A percentile compares a stretch with the other conserved stretches of the same genome.
These are phyloP conservation scores for Odontamblyopus lacepedii DNA, from an alignment of 2,797 vertebrate genomes.

Conservation along the genomic window DNA sequence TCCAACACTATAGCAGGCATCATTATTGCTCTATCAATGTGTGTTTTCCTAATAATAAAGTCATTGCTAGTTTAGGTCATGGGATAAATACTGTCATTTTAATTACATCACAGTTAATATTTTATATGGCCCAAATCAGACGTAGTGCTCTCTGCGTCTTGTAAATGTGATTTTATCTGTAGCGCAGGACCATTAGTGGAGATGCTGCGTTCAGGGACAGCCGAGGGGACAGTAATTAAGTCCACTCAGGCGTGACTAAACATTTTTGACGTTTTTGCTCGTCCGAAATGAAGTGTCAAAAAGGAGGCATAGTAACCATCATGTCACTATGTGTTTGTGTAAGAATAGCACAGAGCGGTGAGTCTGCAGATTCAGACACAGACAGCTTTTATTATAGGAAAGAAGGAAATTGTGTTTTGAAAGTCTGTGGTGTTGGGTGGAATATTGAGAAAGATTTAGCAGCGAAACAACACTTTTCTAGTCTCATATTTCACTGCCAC, in stretches of 20 bases:
- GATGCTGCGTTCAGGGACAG: constrained; percentile 85
- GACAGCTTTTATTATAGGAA: constrained; percentile 48
- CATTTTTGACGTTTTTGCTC: constrained; percentile 98
- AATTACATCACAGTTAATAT: constrained; percentile 96
- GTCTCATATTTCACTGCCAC: not conserved
- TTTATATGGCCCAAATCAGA: constrained; percentile 97
- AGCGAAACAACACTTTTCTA: not conserved
- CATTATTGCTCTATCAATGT: constrained; percentile 28
- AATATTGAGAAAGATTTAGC: constrained; percentile 26
- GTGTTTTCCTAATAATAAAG: constrained; percentile 48
- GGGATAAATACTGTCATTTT: constrained; percentile 85
- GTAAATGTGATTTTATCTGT: constrained; percentile 98
- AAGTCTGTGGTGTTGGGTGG: constrained; percentile 22
- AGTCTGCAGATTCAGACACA: constrained; percentile 62
- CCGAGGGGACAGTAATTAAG: constrained; percentile 96
- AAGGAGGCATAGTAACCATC: constrained; percentile 90
- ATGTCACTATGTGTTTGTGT: constrained; percentile 91
- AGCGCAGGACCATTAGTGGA: constrained; percentile 93
- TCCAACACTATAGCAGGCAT: constrained; percentile 19
- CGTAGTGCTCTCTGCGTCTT: constrained; percentile 91
- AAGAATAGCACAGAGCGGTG: constrained; percentile 78
- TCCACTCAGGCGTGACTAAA: constrained; percentile 97
- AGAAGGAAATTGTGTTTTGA: constrained; percentile 49
- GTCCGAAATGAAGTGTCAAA: constrained; percentile 96
- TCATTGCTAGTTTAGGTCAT: constrained; percentile 39